Evolutionary conservation across 1,140 invertebrate genomes (phyloP), one percentile per base, ranked within the genome.

Genomic region (Polyergus mexicanus): DNA sequence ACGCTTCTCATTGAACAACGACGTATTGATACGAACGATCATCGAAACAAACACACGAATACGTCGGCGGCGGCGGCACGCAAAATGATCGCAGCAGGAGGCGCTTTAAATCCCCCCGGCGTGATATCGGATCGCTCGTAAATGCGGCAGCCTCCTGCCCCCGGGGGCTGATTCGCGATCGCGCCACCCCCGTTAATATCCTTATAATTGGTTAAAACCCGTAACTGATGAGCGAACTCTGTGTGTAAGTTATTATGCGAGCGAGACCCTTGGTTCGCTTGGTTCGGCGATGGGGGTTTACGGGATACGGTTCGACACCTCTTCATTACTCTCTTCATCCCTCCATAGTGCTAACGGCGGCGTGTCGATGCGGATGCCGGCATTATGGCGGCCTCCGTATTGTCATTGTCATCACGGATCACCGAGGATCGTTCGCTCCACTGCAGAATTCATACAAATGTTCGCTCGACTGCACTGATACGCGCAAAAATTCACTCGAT

Each of bases 201-300:
- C 86, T 86, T 89, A 89, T 94, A 92, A 95, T 95, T 95, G 94
- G 92, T 93, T 95, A 95, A 95, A 94, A 94, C 94, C 94, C 94
- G 94, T 95, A 93, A 95, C 92, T 94, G 93, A 95, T 94, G 92
- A 94, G 92, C 91, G 93, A 93, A 92, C 94, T 92, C 32, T 32
- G 2, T 32, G 32, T 32, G 90, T 92, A 92, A 93, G 92, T 94
- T 94, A 95, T 95, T 94, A 95, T 94, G 92, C 90, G 81, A 92
- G 85, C 84, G 66, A 92, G 91, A 92, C 92, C 93, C 92, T 93
- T 88, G 91, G 91, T 92, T 91, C 93, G 83, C 89, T 80, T 84
- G 87, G 83, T 88, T 84, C 89, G 87, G 76, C 87, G 87, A 91
- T 91, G 89, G 86, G 91, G 92, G 92, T 92, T 93, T 94, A 91